Percentiles rank a stretch among this genome's conserved stretches.
Conservation (phyloP, 2,797 vertebrate genomes). For the Mus minutoides region DNA sequence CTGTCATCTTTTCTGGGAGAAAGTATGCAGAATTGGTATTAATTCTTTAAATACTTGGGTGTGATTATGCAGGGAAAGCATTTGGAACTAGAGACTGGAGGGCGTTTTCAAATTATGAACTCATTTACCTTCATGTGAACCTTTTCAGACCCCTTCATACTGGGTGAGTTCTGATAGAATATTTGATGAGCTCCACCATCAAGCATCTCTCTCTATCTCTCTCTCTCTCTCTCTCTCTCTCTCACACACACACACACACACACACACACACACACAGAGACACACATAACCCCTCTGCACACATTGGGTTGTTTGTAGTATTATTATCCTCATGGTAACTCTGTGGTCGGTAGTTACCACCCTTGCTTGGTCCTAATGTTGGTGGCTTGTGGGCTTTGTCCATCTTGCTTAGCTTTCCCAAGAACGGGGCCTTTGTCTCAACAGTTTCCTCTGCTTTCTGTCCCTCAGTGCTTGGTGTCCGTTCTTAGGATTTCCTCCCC, state of each 20-base stretch:
- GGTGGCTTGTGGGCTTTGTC: not conserved
- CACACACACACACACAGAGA: no score
- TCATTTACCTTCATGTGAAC: constrained; percentile 9
- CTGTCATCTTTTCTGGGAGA: not conserved
- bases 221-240: no score
- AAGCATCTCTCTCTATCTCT: not conserved
- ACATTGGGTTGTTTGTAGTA: not conserved
- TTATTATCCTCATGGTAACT: not conserved
- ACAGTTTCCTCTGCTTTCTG: not conserved
- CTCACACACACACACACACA: no score
- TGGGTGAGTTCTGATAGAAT: not conserved
- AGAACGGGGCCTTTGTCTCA: not conserved
- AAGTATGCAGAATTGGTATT: not conserved
- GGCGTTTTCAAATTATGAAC: not conserved
- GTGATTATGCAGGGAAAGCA: not conserved
- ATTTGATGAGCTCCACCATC: not conserved
- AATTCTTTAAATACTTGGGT: not conserved
- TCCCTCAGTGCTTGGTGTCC: not conserved
- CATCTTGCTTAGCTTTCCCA: not conserved
- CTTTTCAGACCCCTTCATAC: not conserved
- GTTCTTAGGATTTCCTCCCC: not conserved
- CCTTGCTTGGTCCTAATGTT: not conserved
- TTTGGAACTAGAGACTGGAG: not conserved
- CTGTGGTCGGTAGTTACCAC: not conserved
- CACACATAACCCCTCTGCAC: no score